Evolutionary conservation across 2,888 invertebrate species (phyloP).

Genomic region (Nowickia ferox): DNA sequence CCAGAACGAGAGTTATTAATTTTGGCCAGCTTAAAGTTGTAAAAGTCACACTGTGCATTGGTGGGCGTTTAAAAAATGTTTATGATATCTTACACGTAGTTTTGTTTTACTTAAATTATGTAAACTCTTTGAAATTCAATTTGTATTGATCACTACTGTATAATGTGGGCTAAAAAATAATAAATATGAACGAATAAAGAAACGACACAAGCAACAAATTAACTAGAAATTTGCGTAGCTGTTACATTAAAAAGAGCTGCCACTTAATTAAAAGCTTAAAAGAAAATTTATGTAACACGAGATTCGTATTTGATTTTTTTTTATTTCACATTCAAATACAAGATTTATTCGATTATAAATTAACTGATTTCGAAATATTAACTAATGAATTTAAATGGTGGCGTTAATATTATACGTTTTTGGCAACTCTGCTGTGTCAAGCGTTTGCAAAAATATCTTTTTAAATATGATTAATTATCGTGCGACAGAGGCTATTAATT

Average conservation of each 20-base stretch:
- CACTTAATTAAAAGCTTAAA: not conserved
- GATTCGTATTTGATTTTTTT: not conserved
- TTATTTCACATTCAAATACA: not conserved
- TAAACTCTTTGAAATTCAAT: not conserved
- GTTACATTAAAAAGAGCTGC: slow-evolving; percentile 26
- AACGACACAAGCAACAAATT: not conserved
- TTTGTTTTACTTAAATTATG: too few relatives aligned
- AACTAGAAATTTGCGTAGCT: slow-evolving; percentile 7
- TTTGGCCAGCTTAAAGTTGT: too few relatives aligned
- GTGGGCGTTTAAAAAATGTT: too few relatives aligned
- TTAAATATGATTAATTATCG: slow-evolving; percentile 64
- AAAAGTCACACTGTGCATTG: too few relatives aligned
- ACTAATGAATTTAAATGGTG: not conserved
- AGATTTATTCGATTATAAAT: not conserved
- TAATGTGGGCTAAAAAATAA: not conserved
- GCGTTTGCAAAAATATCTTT: slow-evolving; percentile 53
- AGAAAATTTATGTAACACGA: not conserved
- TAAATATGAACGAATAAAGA: not conserved
- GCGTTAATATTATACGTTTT: not conserved
- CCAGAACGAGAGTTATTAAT: too few relatives aligned
- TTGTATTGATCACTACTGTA: not conserved
- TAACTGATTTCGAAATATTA: slow-evolving; percentile 7
- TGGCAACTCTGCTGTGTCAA: slow-evolving; percentile 42
- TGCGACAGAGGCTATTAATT: slow-evolving; percentile 65
- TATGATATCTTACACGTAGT: too few relatives aligned